Evolutionary conservation across 2,888 invertebrate species (phyloP).

Genomic region (Stramonita haemastoma): DNA sequence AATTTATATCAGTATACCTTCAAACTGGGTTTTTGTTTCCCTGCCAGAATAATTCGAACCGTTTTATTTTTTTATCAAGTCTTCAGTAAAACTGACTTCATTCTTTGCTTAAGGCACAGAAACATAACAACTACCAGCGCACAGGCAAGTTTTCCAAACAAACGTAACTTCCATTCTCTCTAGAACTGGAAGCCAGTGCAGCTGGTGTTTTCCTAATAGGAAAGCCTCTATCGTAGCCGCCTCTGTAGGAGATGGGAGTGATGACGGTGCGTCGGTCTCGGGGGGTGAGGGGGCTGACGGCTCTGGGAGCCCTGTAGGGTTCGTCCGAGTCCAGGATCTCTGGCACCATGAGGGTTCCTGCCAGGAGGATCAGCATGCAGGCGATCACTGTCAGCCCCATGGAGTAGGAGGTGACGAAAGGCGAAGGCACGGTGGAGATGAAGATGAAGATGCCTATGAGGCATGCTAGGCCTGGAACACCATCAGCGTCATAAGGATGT

Average conservation of each 20-base stretch:
- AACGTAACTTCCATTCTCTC: not conserved
- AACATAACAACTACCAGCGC: no score
- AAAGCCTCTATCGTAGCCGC: not conserved
- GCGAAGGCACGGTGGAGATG: conserved; percentile 56
- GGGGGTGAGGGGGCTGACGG: not conserved
- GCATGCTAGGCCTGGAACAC: conserved; percentile 53
- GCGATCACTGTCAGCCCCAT: conserved; percentile 64
- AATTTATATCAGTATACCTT: no score
- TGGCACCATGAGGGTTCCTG: conserved; percentile 61
- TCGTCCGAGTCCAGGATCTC: conserved; percentile 47
- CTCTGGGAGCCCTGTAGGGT: no score
- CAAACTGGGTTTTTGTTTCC: no score
- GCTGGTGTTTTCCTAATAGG: not conserved
- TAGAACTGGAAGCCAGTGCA: not conserved
- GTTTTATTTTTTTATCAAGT: no score
- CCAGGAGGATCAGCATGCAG: conserved; percentile 59
- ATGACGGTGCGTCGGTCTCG: conserved; percentile 34
- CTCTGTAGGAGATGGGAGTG: conserved; percentile 36
- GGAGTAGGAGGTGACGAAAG: conserved; percentile 62
- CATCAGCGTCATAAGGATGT: not conserved
- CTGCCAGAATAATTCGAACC: no score
- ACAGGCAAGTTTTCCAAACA: no score
- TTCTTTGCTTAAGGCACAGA: no score
- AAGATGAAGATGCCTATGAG: conserved; percentile 62
- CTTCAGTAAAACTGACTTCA: no score